Base-by-base conservation (phyloP, 2,797 vertebrate species). In the Neostethus bicornis region DNA sequence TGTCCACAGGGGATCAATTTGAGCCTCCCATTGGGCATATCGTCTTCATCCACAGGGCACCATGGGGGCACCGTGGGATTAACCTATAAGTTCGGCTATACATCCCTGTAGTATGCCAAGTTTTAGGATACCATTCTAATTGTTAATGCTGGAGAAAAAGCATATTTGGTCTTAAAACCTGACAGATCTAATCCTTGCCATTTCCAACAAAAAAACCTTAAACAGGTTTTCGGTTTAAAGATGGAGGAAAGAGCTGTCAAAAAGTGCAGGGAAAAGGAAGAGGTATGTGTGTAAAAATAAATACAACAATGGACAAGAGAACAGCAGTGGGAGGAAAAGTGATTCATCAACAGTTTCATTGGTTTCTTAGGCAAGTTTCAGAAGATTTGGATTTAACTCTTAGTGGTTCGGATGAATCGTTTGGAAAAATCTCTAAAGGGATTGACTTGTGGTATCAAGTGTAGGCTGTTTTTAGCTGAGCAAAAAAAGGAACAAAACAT, bases 271-370 rank as follows among this genome's bases (percentile, higher is more conserved):
- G 78, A 83, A 84, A 87, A 85, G 66, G 77, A 87, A 83, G 78
- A 82, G 80, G 79, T 81, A 83, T 21, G 71, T 57, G 78, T 84
- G 13, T 83, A 89, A 87, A 89, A 86, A 90, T 88, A 87, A 85
- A 86, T 73, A 64, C 56, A 81, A 81, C 81, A 79, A 84, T 80
- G 75, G 82, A 79, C 64, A 67, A 13, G 74, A 58, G 76, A 81
- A 78, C 80, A 84, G 75, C 70, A 78, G 85, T 85, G 81, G 80
- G 83, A 84, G 86, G 80, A 74, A 77, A 80, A 77, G 75, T 89
- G 88, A 88, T 86, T 90, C 86, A 88, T 84, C 87, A 80, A 80
- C 74, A 80, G 79, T 77, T 84, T 84, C 56, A n/a, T 80, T 59
- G 38, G 78, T 74, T 80, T 83, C 80, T 87, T 84, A 72, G 70